Conservation (phyloP, 2,888 invertebrate species). For the Epistrophella euchroma region DNA sequence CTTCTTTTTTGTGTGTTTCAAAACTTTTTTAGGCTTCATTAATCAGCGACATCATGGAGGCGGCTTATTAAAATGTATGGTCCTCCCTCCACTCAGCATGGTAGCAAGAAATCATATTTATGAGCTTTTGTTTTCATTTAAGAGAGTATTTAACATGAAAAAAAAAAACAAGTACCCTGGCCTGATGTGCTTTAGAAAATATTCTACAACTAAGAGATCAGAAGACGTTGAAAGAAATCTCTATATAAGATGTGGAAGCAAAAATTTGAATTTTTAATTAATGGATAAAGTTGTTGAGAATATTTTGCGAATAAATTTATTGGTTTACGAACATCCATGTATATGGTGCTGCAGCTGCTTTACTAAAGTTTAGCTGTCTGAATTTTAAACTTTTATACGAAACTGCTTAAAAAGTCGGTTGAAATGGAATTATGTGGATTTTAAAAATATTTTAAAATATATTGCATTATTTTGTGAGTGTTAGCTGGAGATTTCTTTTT, state of each 20-base stretch:
- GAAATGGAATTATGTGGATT: constrained; percentile 17
- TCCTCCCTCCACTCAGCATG: constrained; percentile 41
- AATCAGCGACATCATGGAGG: constrained; percentile 53
- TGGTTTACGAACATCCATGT: background rate
- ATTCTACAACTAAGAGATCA: constrained; percentile 46
- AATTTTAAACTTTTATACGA: constrained; percentile 4
- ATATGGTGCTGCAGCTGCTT: constrained; percentile 35
- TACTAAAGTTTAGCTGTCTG: constrained; percentile 65
- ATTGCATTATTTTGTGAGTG: no score
- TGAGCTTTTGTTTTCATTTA: constrained; percentile 54
- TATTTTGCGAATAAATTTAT: constrained; percentile 76
- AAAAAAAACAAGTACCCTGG: constrained; percentile 17
- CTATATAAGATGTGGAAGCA: constrained; percentile 53
- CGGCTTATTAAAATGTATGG: constrained; percentile 73
- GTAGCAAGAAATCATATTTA: constrained; percentile 69
- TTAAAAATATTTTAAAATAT: background rate
- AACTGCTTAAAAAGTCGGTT: background rate
- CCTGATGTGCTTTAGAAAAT: background rate
- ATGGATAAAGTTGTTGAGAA: constrained; percentile 82
- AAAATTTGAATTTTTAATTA: constrained; percentile 82
- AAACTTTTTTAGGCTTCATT: constrained; percentile 54
- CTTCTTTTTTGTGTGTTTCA: constrained; percentile 38
- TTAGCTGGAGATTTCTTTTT: no score
- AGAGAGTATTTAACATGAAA: constrained; percentile 14
- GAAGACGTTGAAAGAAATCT: constrained; percentile 54